Evolutionary conservation across 2,888 invertebrate species (phyloP).

Genomic region (Drosophila borealis): DNA sequence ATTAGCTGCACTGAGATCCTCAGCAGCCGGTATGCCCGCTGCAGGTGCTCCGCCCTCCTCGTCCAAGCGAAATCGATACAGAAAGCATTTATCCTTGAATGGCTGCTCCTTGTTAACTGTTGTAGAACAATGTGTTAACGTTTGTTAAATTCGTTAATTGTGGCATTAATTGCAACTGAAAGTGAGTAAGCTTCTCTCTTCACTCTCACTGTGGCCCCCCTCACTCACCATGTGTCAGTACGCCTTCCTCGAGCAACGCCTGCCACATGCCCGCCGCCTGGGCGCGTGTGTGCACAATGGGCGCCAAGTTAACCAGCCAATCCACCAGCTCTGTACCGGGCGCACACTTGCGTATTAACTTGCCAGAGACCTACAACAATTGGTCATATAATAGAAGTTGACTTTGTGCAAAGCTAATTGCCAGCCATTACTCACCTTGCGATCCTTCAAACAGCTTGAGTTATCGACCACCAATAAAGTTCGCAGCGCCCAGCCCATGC

Average conservation of each 20-base stretch:
- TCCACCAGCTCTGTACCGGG: constrained; percentile 93
- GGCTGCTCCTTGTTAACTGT: constrained; percentile 91
- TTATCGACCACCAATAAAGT: constrained; percentile 88
- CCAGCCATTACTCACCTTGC: constrained; percentile 85
- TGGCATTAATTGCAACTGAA: constrained; percentile 23
- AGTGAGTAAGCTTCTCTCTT: background rate
- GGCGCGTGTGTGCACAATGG: constrained; percentile 88
- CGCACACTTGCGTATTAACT: constrained; percentile 89
- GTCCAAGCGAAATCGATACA: constrained; percentile 92
- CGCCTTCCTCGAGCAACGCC: constrained; percentile 91
- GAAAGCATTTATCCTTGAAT: constrained; percentile 92
- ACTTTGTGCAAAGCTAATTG: constrained; percentile 10
- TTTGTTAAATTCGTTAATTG: constrained; percentile 34
- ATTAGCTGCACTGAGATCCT: constrained; percentile 88
- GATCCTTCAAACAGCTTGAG: constrained; percentile 88
- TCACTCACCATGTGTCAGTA: constrained; percentile 89
- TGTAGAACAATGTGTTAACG: constrained; percentile 33
- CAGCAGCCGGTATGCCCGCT: constrained; percentile 86
- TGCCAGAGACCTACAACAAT: constrained; percentile 86
- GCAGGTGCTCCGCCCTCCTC: constrained; percentile 87
- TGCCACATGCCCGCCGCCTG: constrained; percentile 94
- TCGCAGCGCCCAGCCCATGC: constrained; percentile 90
- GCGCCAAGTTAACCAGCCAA: constrained; percentile 89
- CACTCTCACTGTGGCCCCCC: no score
- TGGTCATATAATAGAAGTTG: constrained; percentile 3